A percentile compares a stretch with the other conserved stretches of the same genome.
Conservation (phyloP, 2,888 invertebrate genomes). For the Gibbula magus region DNA sequence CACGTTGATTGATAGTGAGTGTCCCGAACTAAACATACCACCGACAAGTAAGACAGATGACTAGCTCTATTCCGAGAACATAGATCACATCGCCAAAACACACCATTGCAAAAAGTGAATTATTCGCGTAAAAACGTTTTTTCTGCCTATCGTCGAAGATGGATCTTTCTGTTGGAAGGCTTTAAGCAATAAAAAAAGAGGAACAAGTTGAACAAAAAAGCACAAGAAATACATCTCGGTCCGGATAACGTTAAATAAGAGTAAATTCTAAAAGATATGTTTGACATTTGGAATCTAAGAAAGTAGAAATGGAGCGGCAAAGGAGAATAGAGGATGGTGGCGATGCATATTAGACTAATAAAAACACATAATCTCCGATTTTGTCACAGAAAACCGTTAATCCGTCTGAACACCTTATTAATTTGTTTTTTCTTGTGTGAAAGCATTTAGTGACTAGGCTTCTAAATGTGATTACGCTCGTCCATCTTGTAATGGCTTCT, state of each 20-base stretch:
- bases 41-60: neutral
- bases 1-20: neutral
- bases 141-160: neutral
- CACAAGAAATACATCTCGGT: neutral
- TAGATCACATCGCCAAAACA: conserved; percentile 4
- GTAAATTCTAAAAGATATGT: neutral
- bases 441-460: conserved; percentile 2
- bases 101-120: neutral
- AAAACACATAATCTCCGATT: conserved; percentile 3
- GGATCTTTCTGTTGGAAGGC: neutral
- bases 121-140: neutral
- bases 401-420: conserved; percentile 22
- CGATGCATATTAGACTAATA: conserved; percentile 6
- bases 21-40: neutral
- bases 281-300: neutral
- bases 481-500: neutral
- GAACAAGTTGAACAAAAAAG: neutral
- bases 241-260: neutral
- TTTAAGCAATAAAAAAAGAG: neutral
- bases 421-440: conserved; percentile 19
- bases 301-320: neutral
- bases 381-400: neutral
- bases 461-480: neutral
- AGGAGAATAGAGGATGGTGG: neutral
- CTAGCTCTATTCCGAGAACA: neutral